These are phyloP conservation scores for Cyprinodon tularosa DNA, from an alignment of 2,113 vertebrate species.

Conservation along the genomic window DNA sequence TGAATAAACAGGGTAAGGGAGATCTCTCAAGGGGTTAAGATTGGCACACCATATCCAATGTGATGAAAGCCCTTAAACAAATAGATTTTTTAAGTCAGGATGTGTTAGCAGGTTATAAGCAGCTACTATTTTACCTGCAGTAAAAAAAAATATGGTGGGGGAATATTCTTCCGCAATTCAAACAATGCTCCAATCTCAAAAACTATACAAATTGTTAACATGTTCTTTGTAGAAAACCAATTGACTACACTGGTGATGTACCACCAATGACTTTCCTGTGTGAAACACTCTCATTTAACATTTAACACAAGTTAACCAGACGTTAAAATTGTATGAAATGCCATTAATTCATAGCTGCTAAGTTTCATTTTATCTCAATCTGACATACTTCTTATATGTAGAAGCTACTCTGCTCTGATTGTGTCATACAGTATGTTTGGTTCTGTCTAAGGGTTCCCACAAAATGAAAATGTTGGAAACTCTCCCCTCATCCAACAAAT, in stretches of 20 bases:
- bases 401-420: too few species aligned
- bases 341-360: neutral
- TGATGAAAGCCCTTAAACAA: slow-evolving; percentile 37
- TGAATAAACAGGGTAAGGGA: slow-evolving; percentile 70
- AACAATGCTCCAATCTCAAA: neutral
- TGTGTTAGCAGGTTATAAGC: neutral
- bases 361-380: neutral
- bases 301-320: neutral
- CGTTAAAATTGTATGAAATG: too few species aligned
- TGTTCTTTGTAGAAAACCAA: neutral
- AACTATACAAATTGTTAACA: neutral
- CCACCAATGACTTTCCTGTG: neutral
- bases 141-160: too few species aligned
- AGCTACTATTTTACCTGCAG: neutral
- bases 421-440: too few species aligned
- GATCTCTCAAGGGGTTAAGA: slow-evolving; percentile 59
- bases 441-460: too few species aligned
- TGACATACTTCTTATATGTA: too few species aligned
- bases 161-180: too few species aligned
- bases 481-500: too few species aligned
- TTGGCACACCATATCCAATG: slow-evolving; percentile 64
- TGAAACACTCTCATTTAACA: neutral
- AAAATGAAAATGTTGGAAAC: too few species aligned
- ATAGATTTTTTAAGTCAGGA: neutral
- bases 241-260: neutral